Conservation (phyloP, 2,888 invertebrate genomes). For the Chymomyza procnemis region DNA sequence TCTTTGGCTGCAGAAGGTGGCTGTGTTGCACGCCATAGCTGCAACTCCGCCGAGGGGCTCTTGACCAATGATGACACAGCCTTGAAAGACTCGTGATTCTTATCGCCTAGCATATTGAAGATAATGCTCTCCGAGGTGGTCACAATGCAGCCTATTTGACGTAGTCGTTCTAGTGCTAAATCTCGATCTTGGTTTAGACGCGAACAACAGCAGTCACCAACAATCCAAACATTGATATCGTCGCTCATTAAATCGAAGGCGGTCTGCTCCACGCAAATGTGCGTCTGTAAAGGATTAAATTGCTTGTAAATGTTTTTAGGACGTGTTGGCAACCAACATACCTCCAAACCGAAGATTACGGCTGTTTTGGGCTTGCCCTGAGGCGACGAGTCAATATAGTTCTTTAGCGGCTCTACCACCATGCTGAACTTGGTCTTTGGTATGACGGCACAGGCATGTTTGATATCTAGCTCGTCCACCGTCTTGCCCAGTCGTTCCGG, state of each 20-base stretch:
- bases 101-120: conserved; percentile 86
- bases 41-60: conserved; percentile 74
- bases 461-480: conserved; percentile 84
- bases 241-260: conserved; percentile 83
- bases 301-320: neutral
- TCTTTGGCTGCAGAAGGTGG: conserved; percentile 9
- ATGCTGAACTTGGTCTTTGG: conserved; percentile 89
- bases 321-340: conserved; percentile 53
- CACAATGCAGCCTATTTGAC: conserved; percentile 87
- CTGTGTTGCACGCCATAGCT: conserved; percentile 46
- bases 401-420: conserved; percentile 83
- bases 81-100: conserved; percentile 87
- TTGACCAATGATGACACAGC: conserved; percentile 83
- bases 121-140: conserved; percentile 88
- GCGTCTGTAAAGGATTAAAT: conserved; percentile 81
- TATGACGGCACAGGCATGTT: conserved; percentile 82
- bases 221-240: conserved; percentile 84
- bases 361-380: conserved; percentile 80
- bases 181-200: conserved; percentile 84
- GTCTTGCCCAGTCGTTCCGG: conserved; percentile 87
- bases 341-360: conserved; percentile 85
- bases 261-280: conserved; percentile 89
- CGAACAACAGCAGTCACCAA: conserved; percentile 89
- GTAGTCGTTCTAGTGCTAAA: conserved; percentile 86
- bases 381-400: conserved; percentile 80